These are phyloP conservation scores for Cylindroiulus punctatus DNA, from an alignment of 2,888 invertebrate species.

Conservation along the genomic window DNA sequence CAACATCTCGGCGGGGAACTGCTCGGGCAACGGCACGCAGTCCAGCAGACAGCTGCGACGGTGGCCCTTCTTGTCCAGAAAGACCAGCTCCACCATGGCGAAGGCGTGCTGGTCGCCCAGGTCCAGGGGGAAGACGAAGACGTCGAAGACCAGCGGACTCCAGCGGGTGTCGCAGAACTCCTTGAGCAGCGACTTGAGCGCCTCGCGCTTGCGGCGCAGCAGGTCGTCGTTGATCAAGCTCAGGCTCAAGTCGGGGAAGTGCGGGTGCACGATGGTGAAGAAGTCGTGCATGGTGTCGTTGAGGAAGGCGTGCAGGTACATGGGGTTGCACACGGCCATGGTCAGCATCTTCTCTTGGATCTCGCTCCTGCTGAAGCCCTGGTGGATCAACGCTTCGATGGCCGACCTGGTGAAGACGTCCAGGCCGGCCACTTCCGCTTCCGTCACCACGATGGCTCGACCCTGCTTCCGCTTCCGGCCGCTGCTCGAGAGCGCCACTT, in stretches of 20 bases:
- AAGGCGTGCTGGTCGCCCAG: neutral
- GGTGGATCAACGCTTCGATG: neutral
- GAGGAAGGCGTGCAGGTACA: neutral
- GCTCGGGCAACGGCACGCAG: neutral
- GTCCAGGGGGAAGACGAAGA: neutral
- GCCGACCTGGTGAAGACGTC: neutral
- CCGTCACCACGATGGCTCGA: neutral
- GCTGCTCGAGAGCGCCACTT: neutral
- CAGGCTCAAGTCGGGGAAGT: neutral
- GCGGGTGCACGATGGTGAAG: neutral
- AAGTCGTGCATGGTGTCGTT: neutral
- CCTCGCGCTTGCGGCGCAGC: neutral
- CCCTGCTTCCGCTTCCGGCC: neutral
- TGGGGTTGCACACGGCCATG: neutral
- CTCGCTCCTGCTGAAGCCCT: neutral
- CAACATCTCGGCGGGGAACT: neutral
- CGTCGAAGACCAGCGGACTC: neutral
- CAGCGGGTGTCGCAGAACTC: neutral
- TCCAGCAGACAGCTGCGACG: conserved; percentile 28
- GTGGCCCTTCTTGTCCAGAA: neutral
- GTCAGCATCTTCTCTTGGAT: neutral
- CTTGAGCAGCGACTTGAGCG: neutral
- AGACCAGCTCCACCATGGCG: neutral
- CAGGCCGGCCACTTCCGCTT: neutral
- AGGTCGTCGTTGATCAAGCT: conserved; percentile 1